phyloP scores from a whole-genome alignment of 1,140 invertebrate species.

The Ephestia elutella region DNA sequence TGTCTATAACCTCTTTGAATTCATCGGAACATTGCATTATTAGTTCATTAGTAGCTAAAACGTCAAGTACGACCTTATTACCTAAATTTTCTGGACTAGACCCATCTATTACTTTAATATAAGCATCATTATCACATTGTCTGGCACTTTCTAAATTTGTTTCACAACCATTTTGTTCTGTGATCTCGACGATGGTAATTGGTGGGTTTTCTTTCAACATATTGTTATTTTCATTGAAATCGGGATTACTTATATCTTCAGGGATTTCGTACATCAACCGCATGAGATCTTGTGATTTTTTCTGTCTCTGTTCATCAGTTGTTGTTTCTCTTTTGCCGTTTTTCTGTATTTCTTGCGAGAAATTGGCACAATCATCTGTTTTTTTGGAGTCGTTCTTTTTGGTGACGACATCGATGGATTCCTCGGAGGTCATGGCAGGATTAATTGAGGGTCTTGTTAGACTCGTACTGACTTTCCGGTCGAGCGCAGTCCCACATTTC shows the following conservation, averaged over 20 bases:
- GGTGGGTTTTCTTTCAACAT: slow-evolving; percentile 68
- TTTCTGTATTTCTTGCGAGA: slow-evolving; percentile 35
- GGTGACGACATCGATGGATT: slow-evolving; percentile 53
- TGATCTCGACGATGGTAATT: slow-evolving; percentile 63
- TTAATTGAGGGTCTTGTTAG: slow-evolving; percentile 26
- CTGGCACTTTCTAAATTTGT: slow-evolving; percentile 40
- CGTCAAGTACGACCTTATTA: slow-evolving; percentile 59
- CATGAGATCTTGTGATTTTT: slow-evolving; percentile 67
- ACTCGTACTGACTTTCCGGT: slow-evolving; percentile 7
- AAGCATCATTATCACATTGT: slow-evolving; percentile 46
- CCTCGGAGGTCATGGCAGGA: slow-evolving; percentile 63
- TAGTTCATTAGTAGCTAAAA: slow-evolving; percentile 48
- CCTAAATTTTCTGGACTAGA: slow-evolving; percentile 51
- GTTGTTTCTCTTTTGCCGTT: slow-evolving; percentile 39
- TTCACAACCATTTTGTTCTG: slow-evolving; percentile 67
- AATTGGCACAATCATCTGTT: slow-evolving; percentile 36
- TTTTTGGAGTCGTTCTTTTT: slow-evolving; percentile 56
- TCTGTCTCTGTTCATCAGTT: slow-evolving; percentile 38
- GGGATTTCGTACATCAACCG: slow-evolving; percentile 68
- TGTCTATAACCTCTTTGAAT: slow-evolving; percentile 53
- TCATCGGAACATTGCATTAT: slow-evolving; percentile 55
- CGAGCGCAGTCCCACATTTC: slow-evolving; percentile 39
- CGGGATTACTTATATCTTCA: slow-evolving; percentile 43
- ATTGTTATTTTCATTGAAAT: slow-evolving; percentile 48
- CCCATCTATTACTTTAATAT: slow-evolving; percentile 39